phyloP scores from a whole-genome alignment of 2,888 invertebrate species.

The Tyria jacobaeae region DNA sequence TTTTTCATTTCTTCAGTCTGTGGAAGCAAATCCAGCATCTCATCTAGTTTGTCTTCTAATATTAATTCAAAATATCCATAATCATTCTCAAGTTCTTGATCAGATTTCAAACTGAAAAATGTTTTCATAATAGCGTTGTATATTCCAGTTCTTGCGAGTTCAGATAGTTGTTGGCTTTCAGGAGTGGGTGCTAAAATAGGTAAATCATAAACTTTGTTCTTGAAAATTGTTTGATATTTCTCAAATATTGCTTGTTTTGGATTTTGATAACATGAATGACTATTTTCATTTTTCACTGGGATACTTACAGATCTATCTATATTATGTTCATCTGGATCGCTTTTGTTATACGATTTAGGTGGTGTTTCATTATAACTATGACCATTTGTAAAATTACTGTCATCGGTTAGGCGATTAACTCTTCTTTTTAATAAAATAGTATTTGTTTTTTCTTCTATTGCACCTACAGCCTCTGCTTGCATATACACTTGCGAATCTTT shows the following conservation, averaged over 20 bases:
- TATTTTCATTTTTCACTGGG: slow-evolving; percentile 26
- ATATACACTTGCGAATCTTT: slow-evolving; percentile 5
- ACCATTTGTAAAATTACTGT: neutral
- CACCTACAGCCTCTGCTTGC: neutral
- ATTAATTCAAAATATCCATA: slow-evolving; percentile 59
- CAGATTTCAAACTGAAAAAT: slow-evolving; percentile 56
- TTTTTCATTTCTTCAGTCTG: slow-evolving; percentile 54
- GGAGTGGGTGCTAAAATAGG: slow-evolving; percentile 51
- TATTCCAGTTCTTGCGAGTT: slow-evolving; percentile 54
- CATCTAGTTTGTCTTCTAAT: slow-evolving; percentile 63
- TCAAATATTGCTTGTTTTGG: slow-evolving; percentile 42
- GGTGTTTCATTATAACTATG: neutral
- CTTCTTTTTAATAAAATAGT: neutral
- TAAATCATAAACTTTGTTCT: slow-evolving; percentile 54
- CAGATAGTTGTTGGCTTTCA: slow-evolving; percentile 46
- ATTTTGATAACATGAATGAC: slow-evolving; percentile 41
- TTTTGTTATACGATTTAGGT: neutral
- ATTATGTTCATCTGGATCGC: neutral
- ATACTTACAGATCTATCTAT: neutral
- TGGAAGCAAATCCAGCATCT: slow-evolving; percentile 62
- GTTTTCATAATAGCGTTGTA: slow-evolving; percentile 60
- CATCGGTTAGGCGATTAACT: neutral
- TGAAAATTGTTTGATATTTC: slow-evolving; percentile 54
- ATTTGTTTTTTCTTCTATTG: neutral
- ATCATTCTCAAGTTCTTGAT: slow-evolving; percentile 58